Evolutionary conservation across 1,140 invertebrate species (phyloP).

Genomic region (Sesamia nonagrioides): DNA sequence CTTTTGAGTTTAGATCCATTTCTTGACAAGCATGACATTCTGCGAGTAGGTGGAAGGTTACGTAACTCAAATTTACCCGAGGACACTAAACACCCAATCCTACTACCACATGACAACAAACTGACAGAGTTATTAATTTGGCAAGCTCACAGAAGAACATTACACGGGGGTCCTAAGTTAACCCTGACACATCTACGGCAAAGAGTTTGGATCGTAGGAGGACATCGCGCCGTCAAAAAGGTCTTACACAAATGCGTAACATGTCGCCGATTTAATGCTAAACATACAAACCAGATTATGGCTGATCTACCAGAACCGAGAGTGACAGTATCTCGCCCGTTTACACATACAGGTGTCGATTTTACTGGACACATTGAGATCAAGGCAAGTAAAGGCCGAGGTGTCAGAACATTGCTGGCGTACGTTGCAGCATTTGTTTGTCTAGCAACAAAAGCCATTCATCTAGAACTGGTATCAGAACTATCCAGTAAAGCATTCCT

Average conservation of each 20-base stretch:
- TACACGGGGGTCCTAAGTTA: background rate
- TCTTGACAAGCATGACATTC: background rate
- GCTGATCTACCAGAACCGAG: too few relatives aligned
- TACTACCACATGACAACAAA: background rate
- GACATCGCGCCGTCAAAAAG: background rate
- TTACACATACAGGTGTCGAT: too few relatives aligned
- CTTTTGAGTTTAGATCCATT: background rate
- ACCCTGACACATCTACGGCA: background rate
- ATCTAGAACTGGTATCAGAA: constrained; percentile 11
- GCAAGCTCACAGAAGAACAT: background rate
- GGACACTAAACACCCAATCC: background rate
- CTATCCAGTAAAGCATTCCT: background rate
- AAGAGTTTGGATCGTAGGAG: too few relatives aligned
- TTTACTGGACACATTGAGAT: too few relatives aligned
- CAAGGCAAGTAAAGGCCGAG: background rate
- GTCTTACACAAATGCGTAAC: background rate
- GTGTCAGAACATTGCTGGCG: background rate
- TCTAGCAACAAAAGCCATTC: constrained; percentile 6
- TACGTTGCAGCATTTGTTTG: constrained; percentile 21
- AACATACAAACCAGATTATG: too few relatives aligned
- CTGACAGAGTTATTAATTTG: background rate
- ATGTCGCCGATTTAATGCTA: too few relatives aligned
- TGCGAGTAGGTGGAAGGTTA: background rate
- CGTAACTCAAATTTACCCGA: background rate
- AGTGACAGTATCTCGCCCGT: too few relatives aligned